Conservation (phyloP, 2,888 invertebrate species). For the Drosophila nigritarsus region DNA sequence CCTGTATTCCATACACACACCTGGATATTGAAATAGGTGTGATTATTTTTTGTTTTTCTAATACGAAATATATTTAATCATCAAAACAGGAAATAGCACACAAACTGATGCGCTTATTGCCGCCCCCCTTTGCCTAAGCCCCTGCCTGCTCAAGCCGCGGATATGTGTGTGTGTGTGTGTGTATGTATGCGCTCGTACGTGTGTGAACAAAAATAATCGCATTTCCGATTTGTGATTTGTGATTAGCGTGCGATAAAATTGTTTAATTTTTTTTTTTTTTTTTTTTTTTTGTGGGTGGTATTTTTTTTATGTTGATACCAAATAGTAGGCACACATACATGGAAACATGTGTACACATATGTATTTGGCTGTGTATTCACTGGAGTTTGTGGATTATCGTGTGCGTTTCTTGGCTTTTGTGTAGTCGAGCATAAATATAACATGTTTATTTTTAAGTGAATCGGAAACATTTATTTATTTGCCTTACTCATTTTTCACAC, state of each 20-base stretch:
- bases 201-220: slow-evolving; percentile 74
- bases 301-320: slow-evolving; percentile 19
- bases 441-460: slow-evolving; percentile 67
- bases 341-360: slow-evolving; percentile 8
- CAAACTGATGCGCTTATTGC: neutral
- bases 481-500: slow-evolving; percentile 39
- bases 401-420: slow-evolving; percentile 41
- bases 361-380: slow-evolving; percentile 18
- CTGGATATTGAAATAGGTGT: neutral
- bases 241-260: slow-evolving; percentile 77
- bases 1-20: too few relatives aligned
- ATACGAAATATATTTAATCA: neutral
- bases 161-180: slow-evolving; percentile 24
- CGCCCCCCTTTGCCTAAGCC: slow-evolving; percentile 24
- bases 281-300: slow-evolving; percentile 4
- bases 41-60: neutral
- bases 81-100: neutral
- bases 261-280: slow-evolving; percentile 25
- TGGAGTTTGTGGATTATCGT: slow-evolving; percentile 34
- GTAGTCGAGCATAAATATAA: slow-evolving; percentile 66
- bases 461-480: slow-evolving; percentile 72
- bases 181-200: slow-evolving; percentile 33
- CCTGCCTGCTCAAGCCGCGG: slow-evolving; percentile 15
- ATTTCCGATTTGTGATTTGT: slow-evolving; percentile 80
- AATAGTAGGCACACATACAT: neutral